Evolutionary conservation across 1,140 invertebrate species (phyloP).

Genomic region (Pentalonia nigronervosa): DNA sequence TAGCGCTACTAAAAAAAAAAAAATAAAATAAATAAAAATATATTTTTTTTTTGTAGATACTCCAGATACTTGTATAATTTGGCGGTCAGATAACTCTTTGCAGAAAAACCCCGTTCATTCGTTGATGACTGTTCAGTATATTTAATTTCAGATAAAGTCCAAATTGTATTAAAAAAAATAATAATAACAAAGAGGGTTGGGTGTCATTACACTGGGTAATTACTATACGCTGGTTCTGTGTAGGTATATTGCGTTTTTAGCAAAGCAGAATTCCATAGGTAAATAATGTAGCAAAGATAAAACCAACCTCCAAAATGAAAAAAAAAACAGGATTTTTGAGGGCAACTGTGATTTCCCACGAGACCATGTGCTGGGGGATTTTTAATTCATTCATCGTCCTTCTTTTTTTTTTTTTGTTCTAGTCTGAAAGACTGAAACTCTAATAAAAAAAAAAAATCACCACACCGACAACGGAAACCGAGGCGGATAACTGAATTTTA

Average conservation of each 20-base stretch:
- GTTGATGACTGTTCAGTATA: conserved; percentile 15
- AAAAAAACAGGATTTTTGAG: conserved; percentile 30
- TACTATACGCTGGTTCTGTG: conserved; percentile 10
- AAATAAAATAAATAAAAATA: conserved; percentile 8
- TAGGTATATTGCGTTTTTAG: background rate
- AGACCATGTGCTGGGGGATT: conserved; percentile 45
- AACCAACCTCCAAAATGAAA: conserved; percentile 52
- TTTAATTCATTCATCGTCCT: conserved; percentile 57
- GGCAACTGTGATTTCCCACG: conserved; percentile 57
- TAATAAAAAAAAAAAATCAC: background rate
- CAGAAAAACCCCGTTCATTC: background rate
- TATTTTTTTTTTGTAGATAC: background rate
- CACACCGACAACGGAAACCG: background rate
- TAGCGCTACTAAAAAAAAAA: background rate
- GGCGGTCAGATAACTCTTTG: conserved; percentile 51
- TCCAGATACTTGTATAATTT: background rate
- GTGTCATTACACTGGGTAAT: conserved; percentile 46
- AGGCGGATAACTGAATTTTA: background rate
- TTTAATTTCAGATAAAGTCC: conserved; percentile 57
- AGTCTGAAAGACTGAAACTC: conserved; percentile 39
- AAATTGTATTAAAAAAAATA: conserved; percentile 18
- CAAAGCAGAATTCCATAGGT: conserved; percentile 53
- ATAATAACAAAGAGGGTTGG: background rate
- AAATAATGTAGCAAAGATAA: conserved; percentile 55
- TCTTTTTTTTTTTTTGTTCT: conserved; percentile 46